Evolutionary conservation across 2,888 invertebrate genomes (phyloP).

Genomic region (Tenthredo scrophulariae): DNA sequence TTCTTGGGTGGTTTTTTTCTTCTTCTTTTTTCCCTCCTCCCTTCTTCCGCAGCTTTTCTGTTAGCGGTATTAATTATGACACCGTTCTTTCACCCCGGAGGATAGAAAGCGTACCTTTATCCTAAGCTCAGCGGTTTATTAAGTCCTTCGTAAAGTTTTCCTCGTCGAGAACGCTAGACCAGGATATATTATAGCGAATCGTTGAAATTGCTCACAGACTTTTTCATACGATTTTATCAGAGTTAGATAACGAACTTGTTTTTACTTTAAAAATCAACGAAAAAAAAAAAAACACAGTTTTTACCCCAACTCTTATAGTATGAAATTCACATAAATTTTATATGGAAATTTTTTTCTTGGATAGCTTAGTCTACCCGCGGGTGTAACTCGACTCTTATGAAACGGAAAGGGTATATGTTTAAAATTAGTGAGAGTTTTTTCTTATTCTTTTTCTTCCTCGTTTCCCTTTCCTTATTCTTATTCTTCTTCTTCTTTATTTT

Average conservation of each 20-base stretch:
- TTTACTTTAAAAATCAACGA: not conserved
- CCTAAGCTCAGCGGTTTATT: not conserved
- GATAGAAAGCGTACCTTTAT: not conserved
- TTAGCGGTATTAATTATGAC: constrained; percentile 18
- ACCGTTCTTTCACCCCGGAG: not conserved
- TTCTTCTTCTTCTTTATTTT: not conserved
- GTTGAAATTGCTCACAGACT: not conserved
- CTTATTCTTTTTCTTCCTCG: not conserved
- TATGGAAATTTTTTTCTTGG: not conserved
- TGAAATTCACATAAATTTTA: not conserved
- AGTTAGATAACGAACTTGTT: constrained; percentile 2
- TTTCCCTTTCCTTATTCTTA: not conserved
- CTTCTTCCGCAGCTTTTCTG: not conserved
- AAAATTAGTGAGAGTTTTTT: constrained; percentile 36
- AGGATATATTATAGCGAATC: not conserved
- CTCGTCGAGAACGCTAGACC: not conserved
- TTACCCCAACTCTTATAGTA: not conserved
- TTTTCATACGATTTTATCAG: not conserved
- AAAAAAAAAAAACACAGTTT: not conserved
- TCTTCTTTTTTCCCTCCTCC: not conserved
- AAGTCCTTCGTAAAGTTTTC: constrained; percentile 27
- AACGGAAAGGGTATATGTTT: constrained; percentile 46
- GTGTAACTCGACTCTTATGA: constrained; percentile 30
- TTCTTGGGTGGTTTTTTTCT: not conserved
- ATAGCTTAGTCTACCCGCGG: not conserved